These are phyloP conservation scores for Plusia festucae DNA, from an alignment of 2,888 invertebrate species.

Conservation along the genomic window DNA sequence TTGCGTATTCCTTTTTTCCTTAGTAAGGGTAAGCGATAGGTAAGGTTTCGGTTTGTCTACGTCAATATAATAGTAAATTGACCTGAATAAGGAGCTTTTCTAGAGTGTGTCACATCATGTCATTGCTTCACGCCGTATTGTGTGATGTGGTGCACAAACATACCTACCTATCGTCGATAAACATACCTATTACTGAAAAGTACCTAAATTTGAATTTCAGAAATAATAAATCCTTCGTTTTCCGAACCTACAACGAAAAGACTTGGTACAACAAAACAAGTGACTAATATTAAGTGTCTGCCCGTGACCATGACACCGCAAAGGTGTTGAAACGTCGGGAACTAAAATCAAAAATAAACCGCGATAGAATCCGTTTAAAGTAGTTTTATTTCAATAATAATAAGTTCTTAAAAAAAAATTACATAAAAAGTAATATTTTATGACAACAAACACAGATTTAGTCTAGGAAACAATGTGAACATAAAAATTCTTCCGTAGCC, in stretches of 20 bases:
- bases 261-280: background rate
- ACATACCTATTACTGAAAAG: background rate
- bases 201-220: background rate
- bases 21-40: slow-evolving; percentile 56
- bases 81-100: slow-evolving; percentile 12
- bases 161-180: background rate
- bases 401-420: background rate
- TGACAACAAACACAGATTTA: slow-evolving; percentile 55
- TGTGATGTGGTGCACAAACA: background rate
- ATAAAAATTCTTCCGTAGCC: slow-evolving; percentile 77
- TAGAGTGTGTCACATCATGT: background rate
- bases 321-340: too few relatives aligned
- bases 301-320: too few relatives aligned
- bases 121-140: background rate
- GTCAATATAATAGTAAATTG: slow-evolving; percentile 19
- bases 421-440: slow-evolving; percentile 9
- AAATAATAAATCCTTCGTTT: background rate
- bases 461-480: slow-evolving; percentile 69
- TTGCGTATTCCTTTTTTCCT: slow-evolving; percentile 64
- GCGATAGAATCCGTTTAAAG: too few relatives aligned
- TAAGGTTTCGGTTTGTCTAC: slow-evolving; percentile 36
- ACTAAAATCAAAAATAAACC: too few relatives aligned
- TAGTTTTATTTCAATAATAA: too few relatives aligned
- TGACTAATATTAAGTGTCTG: too few relatives aligned
- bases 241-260: background rate